Evolutionary conservation across 2,113 vertebrate genomes (phyloP).

Genomic region (Atrichornis clamosus): DNA sequence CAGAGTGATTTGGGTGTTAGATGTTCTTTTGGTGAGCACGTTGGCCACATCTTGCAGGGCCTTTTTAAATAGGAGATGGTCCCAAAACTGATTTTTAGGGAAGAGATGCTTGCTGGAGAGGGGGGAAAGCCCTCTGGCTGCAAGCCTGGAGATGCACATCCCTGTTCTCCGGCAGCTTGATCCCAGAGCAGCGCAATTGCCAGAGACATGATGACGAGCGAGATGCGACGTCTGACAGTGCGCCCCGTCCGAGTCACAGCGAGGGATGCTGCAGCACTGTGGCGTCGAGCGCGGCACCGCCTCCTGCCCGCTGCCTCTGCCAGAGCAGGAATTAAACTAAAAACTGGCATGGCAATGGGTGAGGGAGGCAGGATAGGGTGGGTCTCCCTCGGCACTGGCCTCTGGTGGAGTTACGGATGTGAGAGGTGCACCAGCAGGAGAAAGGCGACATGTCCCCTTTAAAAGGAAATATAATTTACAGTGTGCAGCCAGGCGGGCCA

Average conservation of each 20-base stretch:
- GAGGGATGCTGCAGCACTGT: not conserved
- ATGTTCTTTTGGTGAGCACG: not conserved
- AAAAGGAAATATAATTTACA: slow-evolving; percentile 92
- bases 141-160: rapidly evolving
- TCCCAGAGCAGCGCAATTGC: rapidly evolving
- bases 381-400: not conserved
- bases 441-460: slow-evolving; percentile 83
- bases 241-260: not conserved
- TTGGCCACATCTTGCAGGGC: too few species aligned
- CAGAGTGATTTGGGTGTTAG: not conserved
- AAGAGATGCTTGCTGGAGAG: not conserved
- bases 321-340: not conserved
- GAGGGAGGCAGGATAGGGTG: not conserved
- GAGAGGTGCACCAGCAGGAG: slow-evolving; percentile 47
- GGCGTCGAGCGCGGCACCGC: not conserved
- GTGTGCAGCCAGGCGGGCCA: slow-evolving; percentile 81
- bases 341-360: rapidly evolving
- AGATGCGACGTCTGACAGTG: rapidly evolving
- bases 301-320: not conserved
- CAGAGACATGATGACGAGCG: not conserved
- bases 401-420: slow-evolving; percentile 42
- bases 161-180: rapidly evolving
- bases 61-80: not conserved
- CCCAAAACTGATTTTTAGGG: not conserved
- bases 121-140: not conserved